phyloP scores from a whole-genome alignment of 2,113 vertebrate genomes.

The Vombatus ursinus region DNA sequence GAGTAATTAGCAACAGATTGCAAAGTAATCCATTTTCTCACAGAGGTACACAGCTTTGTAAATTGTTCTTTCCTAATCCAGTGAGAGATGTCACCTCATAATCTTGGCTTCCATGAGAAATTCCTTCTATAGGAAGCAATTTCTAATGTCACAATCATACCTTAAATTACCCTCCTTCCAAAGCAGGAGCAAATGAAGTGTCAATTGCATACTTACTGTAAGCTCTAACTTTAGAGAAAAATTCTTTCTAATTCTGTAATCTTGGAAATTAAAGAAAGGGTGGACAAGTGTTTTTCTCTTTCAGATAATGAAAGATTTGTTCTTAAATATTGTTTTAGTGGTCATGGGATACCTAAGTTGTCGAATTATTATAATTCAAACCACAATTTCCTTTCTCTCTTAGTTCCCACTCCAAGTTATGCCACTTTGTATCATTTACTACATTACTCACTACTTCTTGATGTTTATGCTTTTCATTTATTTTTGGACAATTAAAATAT shows the following conservation, averaged over 20 bases:
- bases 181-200: not conserved
- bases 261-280: not conserved
- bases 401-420: not conserved
- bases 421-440: not conserved
- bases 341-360: not conserved
- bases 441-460: not conserved
- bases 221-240: not conserved
- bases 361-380: not conserved
- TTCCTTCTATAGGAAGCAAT: not conserved
- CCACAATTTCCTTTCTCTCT: not conserved
- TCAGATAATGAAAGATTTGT: not conserved
- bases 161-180: not conserved
- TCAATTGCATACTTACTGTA: not conserved
- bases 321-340: not conserved
- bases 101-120: not conserved
- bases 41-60: too few relatives aligned
- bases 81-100: not conserved
- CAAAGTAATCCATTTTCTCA: not conserved
- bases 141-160: not conserved
- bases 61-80: not conserved
- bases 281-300: not conserved
- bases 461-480: not conserved
- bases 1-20: not conserved
- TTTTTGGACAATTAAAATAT: not conserved
- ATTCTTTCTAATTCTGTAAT: not conserved